A percentile compares a stretch with the other conserved stretches of the same genome.
These are phyloP conservation scores for Trematomus loennbergii DNA, from an alignment of 2,113 vertebrate species.

Conservation along the genomic window DNA sequence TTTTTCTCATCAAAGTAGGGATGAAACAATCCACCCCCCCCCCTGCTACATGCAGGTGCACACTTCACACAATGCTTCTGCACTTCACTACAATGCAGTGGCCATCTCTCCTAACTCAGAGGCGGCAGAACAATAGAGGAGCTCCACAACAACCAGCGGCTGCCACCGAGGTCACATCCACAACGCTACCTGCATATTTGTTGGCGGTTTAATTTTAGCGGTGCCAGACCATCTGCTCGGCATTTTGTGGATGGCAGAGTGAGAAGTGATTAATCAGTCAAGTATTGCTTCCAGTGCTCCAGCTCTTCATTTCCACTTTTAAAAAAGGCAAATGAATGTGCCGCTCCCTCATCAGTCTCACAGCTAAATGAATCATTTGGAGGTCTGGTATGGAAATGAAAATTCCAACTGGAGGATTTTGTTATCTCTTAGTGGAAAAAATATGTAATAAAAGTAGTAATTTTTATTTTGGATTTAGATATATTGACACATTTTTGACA, in stretches of 20 bases:
- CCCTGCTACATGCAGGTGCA: constrained; percentile 37
- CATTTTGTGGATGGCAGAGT: constrained; percentile 66
- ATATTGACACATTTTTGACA: no score
- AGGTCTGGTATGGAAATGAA: constrained; percentile 1
- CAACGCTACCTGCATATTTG: constrained; percentile 73
- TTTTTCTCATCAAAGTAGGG: constrained; percentile 28
- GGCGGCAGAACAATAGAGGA: constrained; percentile 55
- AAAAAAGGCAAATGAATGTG: constrained; percentile 41
- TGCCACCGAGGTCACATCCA: constrained; percentile 60
- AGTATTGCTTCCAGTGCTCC: constrained; percentile 50
- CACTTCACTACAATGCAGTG: constrained; percentile 45
- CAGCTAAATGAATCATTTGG: constrained; percentile 33
- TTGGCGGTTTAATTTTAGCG: constrained; percentile 71
- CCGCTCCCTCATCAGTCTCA: constrained; percentile 43
- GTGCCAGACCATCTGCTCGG: constrained; percentile 79
- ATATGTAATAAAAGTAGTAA: not conserved
- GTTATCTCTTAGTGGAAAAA: not conserved
- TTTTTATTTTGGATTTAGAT: no score
- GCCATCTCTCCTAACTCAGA: constrained; percentile 37
- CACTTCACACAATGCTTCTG: constrained; percentile 54
- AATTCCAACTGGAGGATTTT: not conserved
- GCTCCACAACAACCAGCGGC: constrained; percentile 34
- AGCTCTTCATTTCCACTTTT: constrained; percentile 47
- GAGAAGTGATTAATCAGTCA: constrained; percentile 74
- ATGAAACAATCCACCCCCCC: constrained; percentile 37